A percentile compares a stretch with the other conserved stretches of the same genome.
These are phyloP conservation scores for Athene noctua DNA, from an alignment of 2,113 vertebrate genomes.

Conservation along the genomic window DNA sequence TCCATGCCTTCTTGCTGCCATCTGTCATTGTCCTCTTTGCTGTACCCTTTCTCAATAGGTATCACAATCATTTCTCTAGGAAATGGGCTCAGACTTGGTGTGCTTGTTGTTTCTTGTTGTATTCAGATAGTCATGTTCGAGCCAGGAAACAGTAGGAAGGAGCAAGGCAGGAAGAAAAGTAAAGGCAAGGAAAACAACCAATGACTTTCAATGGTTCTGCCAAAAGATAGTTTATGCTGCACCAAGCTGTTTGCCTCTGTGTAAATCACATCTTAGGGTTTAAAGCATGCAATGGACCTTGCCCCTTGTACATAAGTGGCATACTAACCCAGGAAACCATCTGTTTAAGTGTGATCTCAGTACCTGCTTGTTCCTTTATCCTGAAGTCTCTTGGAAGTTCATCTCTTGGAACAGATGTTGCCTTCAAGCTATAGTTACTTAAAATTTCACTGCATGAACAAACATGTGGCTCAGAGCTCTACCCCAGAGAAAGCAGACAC, in stretches of 20 bases:
- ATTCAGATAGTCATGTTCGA: not conserved
- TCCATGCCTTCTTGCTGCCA: not conserved
- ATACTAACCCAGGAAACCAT: not conserved
- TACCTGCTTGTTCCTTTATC: not conserved
- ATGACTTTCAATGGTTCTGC: not conserved
- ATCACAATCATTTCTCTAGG: not conserved
- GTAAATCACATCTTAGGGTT: not conserved
- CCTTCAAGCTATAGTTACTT: not conserved
- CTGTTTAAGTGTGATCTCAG: not conserved
- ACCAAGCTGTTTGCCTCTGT: not conserved
- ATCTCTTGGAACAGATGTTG: not conserved
- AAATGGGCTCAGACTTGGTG: not conserved
- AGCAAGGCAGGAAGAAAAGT: not conserved
- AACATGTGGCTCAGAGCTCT: not conserved
- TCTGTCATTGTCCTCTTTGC: not conserved
- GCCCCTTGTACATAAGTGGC: not conserved
- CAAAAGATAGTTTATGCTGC: not conserved
- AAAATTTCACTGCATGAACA: not conserved
- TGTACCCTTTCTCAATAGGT: not conserved
- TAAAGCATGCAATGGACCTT: not conserved
- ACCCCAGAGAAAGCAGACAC: not conserved
- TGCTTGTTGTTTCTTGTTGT: not conserved
- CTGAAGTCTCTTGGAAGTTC: not conserved
- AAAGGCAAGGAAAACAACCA: not conserved
- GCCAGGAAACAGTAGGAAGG: not conserved